phyloP scores from a whole-genome alignment of 35 echinoderm and acorn worm genomes.

The Anneissia japonica region DNA sequence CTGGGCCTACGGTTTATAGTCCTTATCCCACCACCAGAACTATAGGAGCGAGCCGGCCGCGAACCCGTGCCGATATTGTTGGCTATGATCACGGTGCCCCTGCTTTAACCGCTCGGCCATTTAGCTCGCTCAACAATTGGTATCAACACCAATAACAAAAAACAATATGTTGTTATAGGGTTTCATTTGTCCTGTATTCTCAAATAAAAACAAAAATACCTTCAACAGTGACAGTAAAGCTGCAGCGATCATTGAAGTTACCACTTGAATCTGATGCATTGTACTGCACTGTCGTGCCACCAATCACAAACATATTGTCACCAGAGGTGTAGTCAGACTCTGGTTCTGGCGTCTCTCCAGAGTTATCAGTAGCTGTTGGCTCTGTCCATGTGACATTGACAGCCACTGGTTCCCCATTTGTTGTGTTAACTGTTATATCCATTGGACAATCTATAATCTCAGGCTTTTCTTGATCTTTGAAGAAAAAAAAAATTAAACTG shows the following conservation, averaged over 20 bases:
- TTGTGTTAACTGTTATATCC: neutral
- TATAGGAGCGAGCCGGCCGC: too few species aligned
- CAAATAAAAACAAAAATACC: neutral
- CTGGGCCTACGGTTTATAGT: too few species aligned
- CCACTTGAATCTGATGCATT: neutral
- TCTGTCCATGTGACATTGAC: neutral
- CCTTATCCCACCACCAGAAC: too few species aligned
- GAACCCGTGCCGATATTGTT: too few species aligned
- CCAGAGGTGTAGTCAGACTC: neutral
- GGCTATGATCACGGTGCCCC: too few species aligned
- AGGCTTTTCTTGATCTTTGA: neutral
- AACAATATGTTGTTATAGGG: too few species aligned
- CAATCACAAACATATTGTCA: neutral
- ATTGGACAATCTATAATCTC: neutral
- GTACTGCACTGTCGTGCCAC: neutral
- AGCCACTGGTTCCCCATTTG: neutral
- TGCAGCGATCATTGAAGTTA: neutral
- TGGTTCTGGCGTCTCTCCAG: too few species aligned
- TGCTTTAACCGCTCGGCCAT: too few species aligned
- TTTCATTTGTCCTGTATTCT: too few species aligned
- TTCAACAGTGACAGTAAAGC: neutral
- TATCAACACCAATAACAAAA: too few species aligned
- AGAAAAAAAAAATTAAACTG: too few species aligned
- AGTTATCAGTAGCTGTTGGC: neutral
- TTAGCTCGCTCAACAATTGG: too few species aligned